Base-by-base conservation (phyloP, 2,888 invertebrate genomes). In the Parochlus steinenii region DNA sequence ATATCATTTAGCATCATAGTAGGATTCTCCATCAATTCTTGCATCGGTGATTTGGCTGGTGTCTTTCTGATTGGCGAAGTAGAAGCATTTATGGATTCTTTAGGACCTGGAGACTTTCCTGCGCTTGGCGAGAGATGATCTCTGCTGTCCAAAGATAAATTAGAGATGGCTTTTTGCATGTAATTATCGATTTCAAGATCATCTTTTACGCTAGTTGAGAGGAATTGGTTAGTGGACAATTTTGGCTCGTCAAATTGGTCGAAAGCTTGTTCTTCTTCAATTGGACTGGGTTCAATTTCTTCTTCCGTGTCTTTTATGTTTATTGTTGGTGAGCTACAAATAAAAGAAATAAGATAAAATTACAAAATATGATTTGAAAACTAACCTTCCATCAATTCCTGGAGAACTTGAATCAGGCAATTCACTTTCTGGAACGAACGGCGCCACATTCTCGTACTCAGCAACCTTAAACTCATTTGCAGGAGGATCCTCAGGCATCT, bases 101-200 rank as follows among this genome's bases (percentile, higher is more conserved):
- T 32, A 6, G 34, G 30, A n/a, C 40, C 39, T 26, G 45, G 46
- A 3, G 46, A 47, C 31, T 47, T 47, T 6, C 38, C 36, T 14
- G 37, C 40, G 15, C 42, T 44, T 3, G 59, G 58, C 0, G 59
- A 58, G 8, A 52, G 49, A 33, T 56, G 55, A 26, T 58, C 58
- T 3, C 58, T 48, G 1, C 55, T 56, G 37, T 59, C 58, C 4
- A 59, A 40, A 3, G 59, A 59, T 1, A 59, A 46, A 45, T 59
- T 59, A 0, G 59, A 59, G 34, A 59, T 56, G 23, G 59, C 58
- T 5, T 58, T 50, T 37, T 59, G 55, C 59, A 59, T 59, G 0
- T 56, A 48, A 36, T 58, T 58, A 39, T 59, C 55, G 26, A 58
- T 59, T 47, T 59, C 59, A 18, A 57, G 44, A 40, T 59, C 59